Percentiles rank a stretch among this genome's conserved stretches.
Conservation (phyloP, 35 echinoderm and acorn worm species). For the Lytechinus pictus region DNA sequence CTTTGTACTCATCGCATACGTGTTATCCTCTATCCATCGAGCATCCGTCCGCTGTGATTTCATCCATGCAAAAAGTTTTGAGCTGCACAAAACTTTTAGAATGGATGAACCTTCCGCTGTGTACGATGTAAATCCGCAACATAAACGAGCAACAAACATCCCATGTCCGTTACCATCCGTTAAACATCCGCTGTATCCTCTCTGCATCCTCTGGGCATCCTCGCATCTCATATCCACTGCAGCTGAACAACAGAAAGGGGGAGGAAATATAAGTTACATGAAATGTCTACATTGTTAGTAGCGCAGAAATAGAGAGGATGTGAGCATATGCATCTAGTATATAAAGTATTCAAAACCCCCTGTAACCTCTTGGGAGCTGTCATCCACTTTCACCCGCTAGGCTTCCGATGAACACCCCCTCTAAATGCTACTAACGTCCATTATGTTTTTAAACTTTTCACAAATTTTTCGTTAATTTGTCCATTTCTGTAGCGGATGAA, state of each 20-base stretch:
- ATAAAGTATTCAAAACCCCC: no score
- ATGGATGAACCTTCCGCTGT: constrained; percentile 30
- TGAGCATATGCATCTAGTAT: no score
- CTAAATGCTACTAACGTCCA: no score
- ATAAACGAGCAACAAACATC: constrained; percentile 27
- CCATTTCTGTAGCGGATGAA: constrained; percentile 42
- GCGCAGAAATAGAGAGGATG: no score
- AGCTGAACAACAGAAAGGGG: no score
- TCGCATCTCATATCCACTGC: background rate
- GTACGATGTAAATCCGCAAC: constrained; percentile 30
- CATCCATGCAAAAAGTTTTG: constrained; percentile 36
- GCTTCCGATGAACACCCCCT: no score
- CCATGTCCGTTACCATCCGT: background rate
- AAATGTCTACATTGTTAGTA: no score
- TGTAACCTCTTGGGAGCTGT: no score
- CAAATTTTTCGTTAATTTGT: background rate
- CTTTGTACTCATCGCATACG: no score
- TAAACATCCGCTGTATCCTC: constrained; percentile 42
- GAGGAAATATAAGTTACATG: no score
- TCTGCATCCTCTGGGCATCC: constrained; percentile 48
- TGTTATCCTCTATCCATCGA: background rate
- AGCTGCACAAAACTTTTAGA: constrained; percentile 39
- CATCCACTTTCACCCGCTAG: no score
- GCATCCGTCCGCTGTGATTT: constrained; percentile 26
- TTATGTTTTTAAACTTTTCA: no score